Evolutionary conservation across 2,797 vertebrate species (phyloP).

Genomic region (Gymnoscopelus microlampas): DNA sequence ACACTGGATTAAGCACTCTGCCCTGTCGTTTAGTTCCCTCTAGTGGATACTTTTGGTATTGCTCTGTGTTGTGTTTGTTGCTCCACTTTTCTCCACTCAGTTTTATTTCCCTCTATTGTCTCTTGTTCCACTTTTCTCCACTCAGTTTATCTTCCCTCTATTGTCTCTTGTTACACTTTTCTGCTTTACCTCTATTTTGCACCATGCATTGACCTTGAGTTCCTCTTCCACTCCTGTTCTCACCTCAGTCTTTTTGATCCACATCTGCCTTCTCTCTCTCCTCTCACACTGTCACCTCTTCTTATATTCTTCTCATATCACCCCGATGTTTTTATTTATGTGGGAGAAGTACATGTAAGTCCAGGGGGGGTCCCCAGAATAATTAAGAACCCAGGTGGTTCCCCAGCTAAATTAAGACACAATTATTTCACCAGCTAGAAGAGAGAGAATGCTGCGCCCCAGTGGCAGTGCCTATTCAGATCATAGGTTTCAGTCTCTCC

Average conservation of each 20-base stretch:
- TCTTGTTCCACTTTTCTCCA: background rate
- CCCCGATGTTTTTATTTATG: no score
- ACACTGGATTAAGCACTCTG: background rate
- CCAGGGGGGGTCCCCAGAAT: no score
- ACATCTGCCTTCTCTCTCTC: background rate
- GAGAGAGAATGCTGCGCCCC: no score
- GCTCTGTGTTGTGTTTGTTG: background rate
- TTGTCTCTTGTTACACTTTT: background rate
- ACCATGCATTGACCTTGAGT: no score
- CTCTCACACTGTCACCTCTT: background rate
- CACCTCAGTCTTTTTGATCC: background rate
- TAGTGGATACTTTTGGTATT: conserved; percentile 16
- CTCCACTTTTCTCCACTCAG: background rate
- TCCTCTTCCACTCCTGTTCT: background rate
- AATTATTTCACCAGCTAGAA: no score
- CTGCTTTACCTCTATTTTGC: background rate
- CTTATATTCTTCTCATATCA: background rate
- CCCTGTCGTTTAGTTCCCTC: conserved; percentile 45
- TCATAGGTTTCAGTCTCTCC: no score
- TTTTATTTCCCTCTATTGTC: background rate
- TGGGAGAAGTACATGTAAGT: no score
- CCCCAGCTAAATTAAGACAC: no score
- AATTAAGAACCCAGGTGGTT: no score
- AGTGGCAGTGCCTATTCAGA: no score
- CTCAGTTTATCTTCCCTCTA: background rate